Percentiles rank a stretch among this genome's conserved stretches.
These are phyloP conservation scores for Clivina fossor DNA, from an alignment of 2,888 invertebrate genomes.

Conservation along the genomic window DNA sequence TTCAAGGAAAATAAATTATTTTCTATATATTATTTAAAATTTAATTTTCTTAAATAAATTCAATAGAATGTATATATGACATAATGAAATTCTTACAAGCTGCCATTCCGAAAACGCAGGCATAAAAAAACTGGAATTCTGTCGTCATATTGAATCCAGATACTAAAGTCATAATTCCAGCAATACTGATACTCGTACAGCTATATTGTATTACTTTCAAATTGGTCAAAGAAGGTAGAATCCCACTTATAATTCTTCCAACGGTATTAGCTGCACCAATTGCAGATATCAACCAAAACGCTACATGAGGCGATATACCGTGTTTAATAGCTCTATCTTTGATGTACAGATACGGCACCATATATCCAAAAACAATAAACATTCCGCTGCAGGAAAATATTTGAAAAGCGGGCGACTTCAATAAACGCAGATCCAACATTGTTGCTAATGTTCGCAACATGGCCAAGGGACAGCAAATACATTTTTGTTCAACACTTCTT, in stretches of 20 bases:
- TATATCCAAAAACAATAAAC: conserved; percentile 73
- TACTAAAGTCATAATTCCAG: conserved; percentile 63
- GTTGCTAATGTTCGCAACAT: conserved; percentile 46
- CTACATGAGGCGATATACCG: conserved; percentile 52
- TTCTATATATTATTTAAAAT: no score
- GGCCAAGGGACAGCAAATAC: conserved; percentile 51
- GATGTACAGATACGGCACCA: conserved; percentile 76
- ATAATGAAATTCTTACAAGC: conserved; percentile 61
- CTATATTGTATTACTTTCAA: conserved; percentile 67
- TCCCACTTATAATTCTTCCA: conserved; percentile 67
- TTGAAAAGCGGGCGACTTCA: conserved; percentile 48
- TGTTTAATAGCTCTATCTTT: conserved; percentile 55
- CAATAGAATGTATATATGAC: no score
- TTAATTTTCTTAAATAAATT: no score
- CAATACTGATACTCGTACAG: conserved; percentile 64
- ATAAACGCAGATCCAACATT: conserved; percentile 47
- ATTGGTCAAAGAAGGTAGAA: conserved; percentile 59
- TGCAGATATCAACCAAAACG: conserved; percentile 64
- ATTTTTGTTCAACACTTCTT: conserved; percentile 54
- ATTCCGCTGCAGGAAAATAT: conserved; percentile 57
- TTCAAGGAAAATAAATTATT: no score
- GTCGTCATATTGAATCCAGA: conserved; percentile 56
- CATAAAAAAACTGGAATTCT: conserved; percentile 60
- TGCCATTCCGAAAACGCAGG: conserved; percentile 65
- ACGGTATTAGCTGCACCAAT: conserved; percentile 76